Base-by-base conservation (phyloP, 2,888 invertebrate genomes). In the Sisyra terminalis region DNA sequence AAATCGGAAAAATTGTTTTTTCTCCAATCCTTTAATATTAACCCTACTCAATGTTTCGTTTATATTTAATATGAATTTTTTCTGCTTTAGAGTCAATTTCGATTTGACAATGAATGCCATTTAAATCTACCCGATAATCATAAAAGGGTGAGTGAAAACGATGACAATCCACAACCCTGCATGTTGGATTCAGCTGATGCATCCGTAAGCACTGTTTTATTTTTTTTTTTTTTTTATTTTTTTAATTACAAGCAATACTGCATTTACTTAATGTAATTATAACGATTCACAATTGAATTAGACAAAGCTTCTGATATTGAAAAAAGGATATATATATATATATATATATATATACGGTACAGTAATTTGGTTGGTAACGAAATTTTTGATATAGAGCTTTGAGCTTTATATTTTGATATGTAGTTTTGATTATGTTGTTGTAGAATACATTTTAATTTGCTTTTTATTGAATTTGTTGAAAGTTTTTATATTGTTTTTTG, bases 51-150 rank as follows among this genome's bases (percentile, higher is more conserved):
- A n/a, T n/a, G n/a, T n/a, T n/a, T n/a, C n/a, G n/a, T n/a, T n/a
- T n/a, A n/a, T n/a, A n/a, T n/a, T n/a, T n/a, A n/a, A n/a, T n/a
- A n/a, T n/a, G n/a, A n/a, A n/a, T 40, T 41, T 45, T 46, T 30
- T 46, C 55, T 56, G 63, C 64, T 63, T 58, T 80, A 97, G 93
- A 94, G 94, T 74, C 96, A 97, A 71, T 98, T 97, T 75, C 85
- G 96, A 65, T 97, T 97, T 73, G 97, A 97, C 75, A 96, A 94
- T 73, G 98, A 97, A 76, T 94, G 92, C 74, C 87, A 89, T 73
- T 77, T 90, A 69, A 89, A 86, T 71, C 78, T 96, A 61, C 90
- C 92, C 67, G 96, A 96, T 72, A 92, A 92, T 72, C 92, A 94
- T 72, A 90, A 89, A 78, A 79, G 90, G 88, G 94, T 93, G 84